Percentiles rank a stretch among this genome's conserved stretches.
Evolutionary conservation across 2,888 invertebrate genomes (phyloP).

Genomic region (Limnephilus rhombicus): DNA sequence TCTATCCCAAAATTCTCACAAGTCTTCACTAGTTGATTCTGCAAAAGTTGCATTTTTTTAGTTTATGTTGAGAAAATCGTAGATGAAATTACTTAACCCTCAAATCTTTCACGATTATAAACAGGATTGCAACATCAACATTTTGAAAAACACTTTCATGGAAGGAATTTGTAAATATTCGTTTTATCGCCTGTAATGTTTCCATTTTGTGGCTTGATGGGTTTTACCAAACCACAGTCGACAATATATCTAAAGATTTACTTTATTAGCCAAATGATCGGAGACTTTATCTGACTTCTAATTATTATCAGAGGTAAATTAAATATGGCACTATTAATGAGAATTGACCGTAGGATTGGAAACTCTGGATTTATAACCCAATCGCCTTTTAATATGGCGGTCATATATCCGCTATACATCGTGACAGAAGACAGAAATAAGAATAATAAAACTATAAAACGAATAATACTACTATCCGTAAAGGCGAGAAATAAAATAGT

Average conservation of each 20-base stretch:
- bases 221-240: too few species aligned
- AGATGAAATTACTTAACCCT: too few species aligned
- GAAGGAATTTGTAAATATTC: too few species aligned
- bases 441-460: constrained; percentile 23
- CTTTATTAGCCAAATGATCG: not conserved
- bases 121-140: too few species aligned
- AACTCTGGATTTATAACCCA: constrained; percentile 32
- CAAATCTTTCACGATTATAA: too few species aligned
- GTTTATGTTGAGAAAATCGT: too few species aligned
- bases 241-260: not conserved
- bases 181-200: too few species aligned
- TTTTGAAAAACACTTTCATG: too few species aligned
- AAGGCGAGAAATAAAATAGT: constrained; percentile 26
- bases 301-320: not conserved
- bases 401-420: constrained; percentile 27
- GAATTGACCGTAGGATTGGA: constrained; percentile 15
- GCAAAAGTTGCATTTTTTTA: too few species aligned
- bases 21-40: too few species aligned
- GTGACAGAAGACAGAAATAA: constrained; percentile 26
- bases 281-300: not conserved
- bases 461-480: constrained; percentile 9
- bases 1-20: too few species aligned
- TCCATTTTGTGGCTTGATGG: too few species aligned
- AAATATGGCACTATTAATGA: not conserved
- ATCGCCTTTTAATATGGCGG: constrained; percentile 19